Conservation (phyloP, 1,140 invertebrate genomes). For the Lasioglossum baleicum region DNA sequence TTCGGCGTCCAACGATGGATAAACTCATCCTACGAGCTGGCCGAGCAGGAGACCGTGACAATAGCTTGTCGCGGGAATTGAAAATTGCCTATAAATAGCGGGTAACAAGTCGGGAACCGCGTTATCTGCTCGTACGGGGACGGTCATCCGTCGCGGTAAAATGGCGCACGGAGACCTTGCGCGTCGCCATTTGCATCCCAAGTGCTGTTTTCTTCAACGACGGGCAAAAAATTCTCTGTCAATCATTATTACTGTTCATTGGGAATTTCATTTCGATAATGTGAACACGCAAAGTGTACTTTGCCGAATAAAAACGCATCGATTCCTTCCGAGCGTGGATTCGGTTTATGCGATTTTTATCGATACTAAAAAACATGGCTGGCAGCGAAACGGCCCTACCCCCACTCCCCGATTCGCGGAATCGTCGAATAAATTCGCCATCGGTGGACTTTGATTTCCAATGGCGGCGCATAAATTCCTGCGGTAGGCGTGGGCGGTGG, state of each 20-base stretch:
- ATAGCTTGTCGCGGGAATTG: slow-evolving; percentile 6
- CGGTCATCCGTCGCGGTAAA: background rate
- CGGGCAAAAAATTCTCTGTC: too few species aligned
- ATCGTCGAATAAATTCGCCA: background rate
- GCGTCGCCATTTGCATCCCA: too few species aligned
- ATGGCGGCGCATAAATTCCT: slow-evolving; percentile 23
- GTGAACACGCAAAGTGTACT: too few species aligned
- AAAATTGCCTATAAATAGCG: slow-evolving; percentile 32
- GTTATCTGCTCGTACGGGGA: background rate
- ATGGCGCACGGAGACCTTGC: background rate
- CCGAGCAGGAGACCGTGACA: slow-evolving; percentile 5
- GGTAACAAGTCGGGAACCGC: background rate
- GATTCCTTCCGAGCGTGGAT: too few species aligned
- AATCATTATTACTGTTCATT: too few species aligned
- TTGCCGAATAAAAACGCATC: too few species aligned
- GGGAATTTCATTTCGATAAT: too few species aligned
- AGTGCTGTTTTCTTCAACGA: too few species aligned
- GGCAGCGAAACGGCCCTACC: background rate
- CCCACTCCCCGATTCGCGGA: background rate
- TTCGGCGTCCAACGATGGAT: background rate
- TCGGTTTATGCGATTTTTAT: background rate
- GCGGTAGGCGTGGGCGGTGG: background rate
- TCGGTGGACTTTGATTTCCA: background rate
- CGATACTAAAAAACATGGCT: background rate
- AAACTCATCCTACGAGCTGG: background rate